Conservation (phyloP, 2,888 invertebrate genomes). For the Frankliniella fusca region DNA sequence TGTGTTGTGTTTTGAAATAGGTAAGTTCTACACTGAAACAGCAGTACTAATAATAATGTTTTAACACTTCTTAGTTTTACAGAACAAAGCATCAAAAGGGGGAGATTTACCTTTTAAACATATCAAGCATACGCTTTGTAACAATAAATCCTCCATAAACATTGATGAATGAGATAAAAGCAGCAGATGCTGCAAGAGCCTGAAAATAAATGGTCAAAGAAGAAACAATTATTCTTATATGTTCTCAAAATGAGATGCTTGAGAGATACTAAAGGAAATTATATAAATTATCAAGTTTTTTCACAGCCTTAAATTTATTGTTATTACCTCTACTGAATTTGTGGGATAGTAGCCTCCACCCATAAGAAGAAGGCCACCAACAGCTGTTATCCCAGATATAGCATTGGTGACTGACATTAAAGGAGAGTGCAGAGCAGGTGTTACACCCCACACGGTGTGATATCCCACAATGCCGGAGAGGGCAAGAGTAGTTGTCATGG, state of each 20-base stretch:
- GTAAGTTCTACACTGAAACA: neutral
- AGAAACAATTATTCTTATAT: neutral
- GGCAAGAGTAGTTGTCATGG: slow-evolving; percentile 82
- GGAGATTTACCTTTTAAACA: slow-evolving; percentile 68
- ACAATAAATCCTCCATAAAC: slow-evolving; percentile 87
- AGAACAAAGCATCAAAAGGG: slow-evolving; percentile 27
- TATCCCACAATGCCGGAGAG: slow-evolving; percentile 77
- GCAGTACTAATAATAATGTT: neutral
- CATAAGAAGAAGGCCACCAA: slow-evolving; percentile 84
- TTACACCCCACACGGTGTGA: slow-evolving; percentile 90
- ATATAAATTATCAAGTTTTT: slow-evolving; percentile 29
- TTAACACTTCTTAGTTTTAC: neutral
- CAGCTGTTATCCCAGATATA: slow-evolving; percentile 85
- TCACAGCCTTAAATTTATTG: neutral
- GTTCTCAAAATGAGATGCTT: slow-evolving; percentile 27
- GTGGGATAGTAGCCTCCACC: slow-evolving; percentile 72
- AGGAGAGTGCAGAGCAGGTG: slow-evolving; percentile 84
- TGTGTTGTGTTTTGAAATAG: slow-evolving; percentile 30
- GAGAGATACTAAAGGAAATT: neutral
- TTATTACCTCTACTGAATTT: slow-evolving; percentile 64
- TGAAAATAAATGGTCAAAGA: slow-evolving; percentile 44
- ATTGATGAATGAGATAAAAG: slow-evolving; percentile 83
- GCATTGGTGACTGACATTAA: slow-evolving; percentile 92
- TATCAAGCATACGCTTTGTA: slow-evolving; percentile 86
- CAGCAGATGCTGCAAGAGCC: slow-evolving; percentile 74